Evolutionary conservation across 2,888 invertebrate genomes (phyloP), one percentile per base, ranked within the genome.

Genomic region (Podabrus alpinus): DNA sequence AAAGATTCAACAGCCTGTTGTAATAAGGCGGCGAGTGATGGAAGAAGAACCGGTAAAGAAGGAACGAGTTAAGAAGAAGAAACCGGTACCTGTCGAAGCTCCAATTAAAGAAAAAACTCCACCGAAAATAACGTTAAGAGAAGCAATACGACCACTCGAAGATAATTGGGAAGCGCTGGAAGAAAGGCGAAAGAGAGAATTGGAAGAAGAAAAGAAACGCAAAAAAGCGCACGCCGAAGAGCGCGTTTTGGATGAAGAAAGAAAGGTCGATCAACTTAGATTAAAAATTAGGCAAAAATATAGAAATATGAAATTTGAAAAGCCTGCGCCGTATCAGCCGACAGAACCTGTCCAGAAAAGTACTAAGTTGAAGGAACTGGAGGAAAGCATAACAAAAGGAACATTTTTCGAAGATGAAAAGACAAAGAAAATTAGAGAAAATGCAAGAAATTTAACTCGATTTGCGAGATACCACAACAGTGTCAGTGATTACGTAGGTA

Each of bases 361-460:
- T 69, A 82, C 83, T 17, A 85, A 86, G 71, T 74, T 87, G 75
- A 82, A 84, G 68, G 87, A 86, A 75, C 74, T 85, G 75, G 87
- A 88, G 74, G 78, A 80, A 59, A 85, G 86, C 71, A 86, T 87
- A 67, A 82, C 81, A 69, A 85, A 85, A 62, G 87, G 87, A 5
- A 86, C 84, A 9, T 87, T 87, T 79, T 85, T 87, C 78, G 87
- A 87, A 61, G 84, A 87, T 79, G 86, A 86, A 68, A 82, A 82
- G 59, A 86, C 87, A 9, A 86, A 84, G 75, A 83, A 84, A 77
- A 87, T 87, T 69, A 72, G 87, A 76, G 86, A 86, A 75, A 84
- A 82, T 74, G 86, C 86, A 15, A 82, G 86, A 75, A 84, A 59
- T 16, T 17, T 68, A 10, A 70, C 29, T 17, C 45, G 62, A n/a